Evolutionary conservation across 1,140 invertebrate genomes (phyloP).

Genomic region (Oppia nitens): DNA sequence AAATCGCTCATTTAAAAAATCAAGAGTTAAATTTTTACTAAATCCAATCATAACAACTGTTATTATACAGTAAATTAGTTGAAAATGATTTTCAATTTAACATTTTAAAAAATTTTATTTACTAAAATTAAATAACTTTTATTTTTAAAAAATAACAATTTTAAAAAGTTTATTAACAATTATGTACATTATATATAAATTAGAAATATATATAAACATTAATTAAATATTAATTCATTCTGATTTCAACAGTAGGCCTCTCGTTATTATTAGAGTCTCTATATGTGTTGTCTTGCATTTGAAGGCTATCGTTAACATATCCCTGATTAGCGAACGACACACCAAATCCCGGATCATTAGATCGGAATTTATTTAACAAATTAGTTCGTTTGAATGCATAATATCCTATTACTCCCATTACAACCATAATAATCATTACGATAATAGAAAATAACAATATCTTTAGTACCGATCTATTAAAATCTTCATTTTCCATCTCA

Average conservation of each 20-base stretch:
- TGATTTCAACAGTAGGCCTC: slow-evolving; percentile 7
- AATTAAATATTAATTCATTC: slow-evolving; percentile 12
- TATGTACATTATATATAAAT: no score
- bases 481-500: slow-evolving; percentile 23
- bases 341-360: slow-evolving; percentile 37
- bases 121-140: no score
- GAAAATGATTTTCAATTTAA: no score
- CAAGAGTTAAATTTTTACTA: no score
- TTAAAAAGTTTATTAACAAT: no score
- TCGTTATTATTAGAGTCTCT: background rate
- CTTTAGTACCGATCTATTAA: slow-evolving; percentile 42
- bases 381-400: slow-evolving; percentile 7
- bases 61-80: no score
- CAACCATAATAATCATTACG: slow-evolving; percentile 13
- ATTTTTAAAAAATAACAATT: no score
- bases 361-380: slow-evolving; percentile 10
- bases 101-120: no score
- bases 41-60: no score
- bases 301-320: slow-evolving; percentile 40
- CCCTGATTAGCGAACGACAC: slow-evolving; percentile 71
- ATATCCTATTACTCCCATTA: slow-evolving; percentile 14
- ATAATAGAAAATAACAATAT: slow-evolving; percentile 23
- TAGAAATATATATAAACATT: no score
- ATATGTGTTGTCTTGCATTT: slow-evolving; percentile 3
- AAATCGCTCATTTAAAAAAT: no score